Base-by-base conservation (phyloP, 2,888 invertebrate species). In the Parnassius mnemosyne region DNA sequence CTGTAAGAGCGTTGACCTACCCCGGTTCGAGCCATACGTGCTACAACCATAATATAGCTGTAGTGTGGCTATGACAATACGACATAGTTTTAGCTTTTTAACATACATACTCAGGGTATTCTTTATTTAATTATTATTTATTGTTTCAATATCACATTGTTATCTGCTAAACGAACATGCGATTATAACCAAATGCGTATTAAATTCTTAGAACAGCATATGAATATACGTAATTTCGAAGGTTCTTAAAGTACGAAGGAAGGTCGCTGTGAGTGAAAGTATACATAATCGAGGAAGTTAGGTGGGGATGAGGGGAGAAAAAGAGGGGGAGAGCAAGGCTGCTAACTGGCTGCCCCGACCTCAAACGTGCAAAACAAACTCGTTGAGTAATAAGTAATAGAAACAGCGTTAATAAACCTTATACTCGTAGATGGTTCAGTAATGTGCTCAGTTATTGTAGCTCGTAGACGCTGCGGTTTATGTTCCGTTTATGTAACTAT, bases 361-460 rank as follows among this genome's bases (percentile, higher is more conserved):
- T 76, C 77, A 84, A 79, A 80, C 84, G 81, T 81, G 85, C 86
- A 79, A 83, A 86, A 85, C 84, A 82, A 74, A 81, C 83, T 72
- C 72, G 80, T 89, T 88, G 87, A 82, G 89, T 87, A 89, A 89
- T 84, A 82, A 78, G 79, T 80, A 85, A 83, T 84, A 84, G 84
- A 75, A 76, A 75, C 88, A 87, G 87, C 87, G 84, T 83, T 85
- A 80, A 76, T 76, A 74, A 73, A 72, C 71, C 77, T 81, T 81
- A 81, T 81, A 16, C 16, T 16, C 16, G 16, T 16, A 69, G 81
- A 80, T 75, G 72, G 74, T 74, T 74, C 65, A 71, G 82, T 85
- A 82, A 83, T 81, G 80, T 84, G 52, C 46, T 41, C 41, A 12
- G 55, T 46, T 52, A 56, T 56, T 61, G 50, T 43, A 44, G 3